phyloP scores from a whole-genome alignment of 2,888 invertebrate genomes.

The Seira ritae region DNA sequence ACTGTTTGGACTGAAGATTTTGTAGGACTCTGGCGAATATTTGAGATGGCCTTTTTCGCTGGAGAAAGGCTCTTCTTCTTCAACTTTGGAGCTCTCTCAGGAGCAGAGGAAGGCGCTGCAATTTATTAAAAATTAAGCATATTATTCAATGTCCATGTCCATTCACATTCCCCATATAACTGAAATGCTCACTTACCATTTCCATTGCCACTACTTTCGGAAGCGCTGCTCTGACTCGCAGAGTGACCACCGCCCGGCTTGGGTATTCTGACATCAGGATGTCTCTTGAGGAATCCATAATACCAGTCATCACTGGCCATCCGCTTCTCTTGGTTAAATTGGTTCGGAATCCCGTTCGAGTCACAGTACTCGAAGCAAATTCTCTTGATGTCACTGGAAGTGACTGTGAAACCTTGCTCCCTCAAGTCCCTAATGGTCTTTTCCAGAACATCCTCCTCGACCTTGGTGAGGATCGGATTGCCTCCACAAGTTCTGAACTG shows the following conservation, averaged over 20 bases:
- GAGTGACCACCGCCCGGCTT: slow-evolving; percentile 23
- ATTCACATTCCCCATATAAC: too few species aligned
- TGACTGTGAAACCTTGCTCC: slow-evolving; percentile 71
- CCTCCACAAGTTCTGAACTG: slow-evolving; percentile 71
- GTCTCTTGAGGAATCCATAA: slow-evolving; percentile 71
- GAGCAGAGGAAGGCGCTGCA: neutral
- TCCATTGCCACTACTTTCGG: neutral
- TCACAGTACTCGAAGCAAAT: slow-evolving; percentile 73
- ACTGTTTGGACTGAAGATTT: slow-evolving; percentile 40
- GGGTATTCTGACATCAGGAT: slow-evolving; percentile 51
- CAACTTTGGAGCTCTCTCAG: slow-evolving; percentile 25
- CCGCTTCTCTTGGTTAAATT: slow-evolving; percentile 71
- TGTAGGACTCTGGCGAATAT: slow-evolving; percentile 3
- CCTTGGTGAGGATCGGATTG: slow-evolving; percentile 71
- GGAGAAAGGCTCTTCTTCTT: slow-evolving; percentile 30
- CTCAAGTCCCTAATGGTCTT: slow-evolving; percentile 72
- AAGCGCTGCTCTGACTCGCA: neutral
- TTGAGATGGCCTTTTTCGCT: neutral
- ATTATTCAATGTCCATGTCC: too few species aligned
- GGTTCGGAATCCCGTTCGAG: slow-evolving; percentile 72
- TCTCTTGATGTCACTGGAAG: slow-evolving; percentile 70
- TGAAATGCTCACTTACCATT: neutral
- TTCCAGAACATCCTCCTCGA: slow-evolving; percentile 73
- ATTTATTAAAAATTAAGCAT: too few species aligned
- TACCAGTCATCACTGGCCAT: slow-evolving; percentile 74